Base-by-base conservation (phyloP, 2,797 vertebrate genomes). In the Phoebastria nigripes region DNA sequence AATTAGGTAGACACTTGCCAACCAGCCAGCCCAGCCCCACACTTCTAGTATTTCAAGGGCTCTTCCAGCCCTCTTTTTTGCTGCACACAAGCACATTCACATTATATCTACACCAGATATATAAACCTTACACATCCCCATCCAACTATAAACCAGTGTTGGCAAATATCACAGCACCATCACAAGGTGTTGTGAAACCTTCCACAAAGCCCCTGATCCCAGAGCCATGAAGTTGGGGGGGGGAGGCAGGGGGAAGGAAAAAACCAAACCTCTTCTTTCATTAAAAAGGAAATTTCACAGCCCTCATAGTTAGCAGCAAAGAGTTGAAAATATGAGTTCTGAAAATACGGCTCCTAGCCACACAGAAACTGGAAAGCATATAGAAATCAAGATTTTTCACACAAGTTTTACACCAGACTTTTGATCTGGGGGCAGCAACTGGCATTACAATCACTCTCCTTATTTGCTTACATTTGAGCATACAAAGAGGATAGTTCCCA, bases 141-240 rank as follows among this genome's bases (percentile, higher is more conserved):
- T 54, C 69, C 82, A 66, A 31, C 91, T 82, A 14, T 15, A 84
- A 59, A 41, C 67, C 77, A 19, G 46, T 4, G 25, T 0, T 79
- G 83, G 88, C 88, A 96, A 92, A 87, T 80, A 80, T 49, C 92
- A 77, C 89, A 87, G 84, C 87, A 87, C 47, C 72, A 67, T 89
- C 93, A 65, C 52, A 77, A 90, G 78, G 83, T 54, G 44, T 44
- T 71, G 24, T 22, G 11, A 85, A 87, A 42, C 71, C 82, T 94
- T 86, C 51, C 44, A 63, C 44, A 85, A 80, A 82, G 71, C 47
- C 78, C 49, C 77, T 72, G 73, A 35, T 84, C 37, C 51, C 47
- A 67, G 15, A 89, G 67, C 52, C 92, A 41, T 6, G 7, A 66
- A 84, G 35, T 55, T 82, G 4, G 6, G 15, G 41, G 41, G 39